phyloP scores from a whole-genome alignment of 2,888 invertebrate species.

The Pseudoips prasinana region DNA sequence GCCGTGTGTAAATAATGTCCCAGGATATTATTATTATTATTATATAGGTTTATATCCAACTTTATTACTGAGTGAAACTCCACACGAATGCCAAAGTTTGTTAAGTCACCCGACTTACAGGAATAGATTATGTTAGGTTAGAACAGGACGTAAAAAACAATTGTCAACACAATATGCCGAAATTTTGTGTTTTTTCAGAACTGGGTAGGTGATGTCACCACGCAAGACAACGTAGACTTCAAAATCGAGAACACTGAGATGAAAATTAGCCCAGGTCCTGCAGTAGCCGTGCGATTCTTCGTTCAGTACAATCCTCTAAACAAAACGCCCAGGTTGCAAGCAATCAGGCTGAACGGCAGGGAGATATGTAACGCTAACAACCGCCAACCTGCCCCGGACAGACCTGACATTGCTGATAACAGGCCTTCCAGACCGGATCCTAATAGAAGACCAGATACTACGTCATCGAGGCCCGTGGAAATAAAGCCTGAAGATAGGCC shows the following conservation, averaged over 20 bases:
- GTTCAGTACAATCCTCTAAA: slow-evolving; percentile 79
- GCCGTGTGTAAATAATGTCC: too few species aligned
- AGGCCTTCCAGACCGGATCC: slow-evolving; percentile 5
- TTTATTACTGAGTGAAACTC: too few species aligned
- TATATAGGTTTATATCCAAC: too few species aligned
- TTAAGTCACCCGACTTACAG: too few species aligned
- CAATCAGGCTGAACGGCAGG: slow-evolving; percentile 81
- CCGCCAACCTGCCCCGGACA: slow-evolving; percentile 48
- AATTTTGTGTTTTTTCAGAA: too few species aligned
- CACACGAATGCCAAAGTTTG: too few species aligned
- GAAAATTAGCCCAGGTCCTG: slow-evolving; percentile 80
- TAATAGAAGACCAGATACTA: not conserved
- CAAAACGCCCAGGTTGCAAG: slow-evolving; percentile 70
- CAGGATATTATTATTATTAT: too few species aligned
- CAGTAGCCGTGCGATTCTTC: slow-evolving; percentile 81
- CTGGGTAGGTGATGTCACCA: slow-evolving; percentile 82
- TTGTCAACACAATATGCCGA: too few species aligned
- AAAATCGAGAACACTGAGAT: slow-evolving; percentile 82
- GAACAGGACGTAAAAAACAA: too few species aligned
- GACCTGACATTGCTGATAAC: slow-evolving; percentile 26
- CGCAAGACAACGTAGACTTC: slow-evolving; percentile 81
- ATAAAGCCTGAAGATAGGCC: slow-evolving; percentile 49
- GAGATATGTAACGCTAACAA: slow-evolving; percentile 79
- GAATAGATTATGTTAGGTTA: too few species aligned
- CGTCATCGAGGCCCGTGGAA: slow-evolving; percentile 16